Percentiles rank a stretch among this genome's conserved stretches.
Evolutionary conservation across 2,113 vertebrate genomes (phyloP).

Genomic region (Ellobius talpinus): DNA sequence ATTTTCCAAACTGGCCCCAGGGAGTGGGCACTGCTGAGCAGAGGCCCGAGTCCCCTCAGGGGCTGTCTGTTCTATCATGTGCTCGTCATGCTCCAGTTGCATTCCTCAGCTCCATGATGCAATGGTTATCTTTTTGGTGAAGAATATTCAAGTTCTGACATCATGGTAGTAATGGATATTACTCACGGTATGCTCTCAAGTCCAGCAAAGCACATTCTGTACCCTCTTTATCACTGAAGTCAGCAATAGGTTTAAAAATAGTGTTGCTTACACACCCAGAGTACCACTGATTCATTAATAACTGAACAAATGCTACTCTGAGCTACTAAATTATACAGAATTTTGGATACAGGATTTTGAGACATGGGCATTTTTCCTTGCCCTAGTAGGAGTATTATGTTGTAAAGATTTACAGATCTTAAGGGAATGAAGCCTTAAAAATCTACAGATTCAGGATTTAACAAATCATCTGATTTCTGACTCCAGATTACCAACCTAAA

Average conservation of each 20-base stretch:
- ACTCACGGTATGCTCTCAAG: constrained; percentile 43
- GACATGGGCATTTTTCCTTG: background rate
- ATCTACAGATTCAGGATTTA: background rate
- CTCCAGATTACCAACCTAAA: constrained; percentile 34
- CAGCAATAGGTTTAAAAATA: constrained; percentile 77
- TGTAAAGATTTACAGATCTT: background rate
- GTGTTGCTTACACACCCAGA: constrained; percentile 46
- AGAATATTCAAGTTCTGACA: constrained; percentile 68
- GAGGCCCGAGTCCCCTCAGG: background rate
- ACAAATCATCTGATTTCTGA: background rate
- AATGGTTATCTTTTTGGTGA: background rate
- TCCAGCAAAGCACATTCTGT: constrained; percentile 65
- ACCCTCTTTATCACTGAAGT: constrained; percentile 73
- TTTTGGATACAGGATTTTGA: background rate
- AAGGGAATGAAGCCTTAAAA: background rate
- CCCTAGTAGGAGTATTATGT: background rate
- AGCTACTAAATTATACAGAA: background rate
- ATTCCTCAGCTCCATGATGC: background rate
- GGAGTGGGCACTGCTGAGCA: background rate
- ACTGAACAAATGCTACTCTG: background rate
- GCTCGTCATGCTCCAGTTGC: background rate
- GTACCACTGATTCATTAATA: constrained; percentile 56
- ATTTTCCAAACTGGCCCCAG: background rate
- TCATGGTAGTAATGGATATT: constrained; percentile 28
- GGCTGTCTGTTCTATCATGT: background rate